A percentile compares a stretch with the other conserved stretches of the same genome.
Conservation (phyloP, 2,113 vertebrate species). For the Cinclus mexicanus region DNA sequence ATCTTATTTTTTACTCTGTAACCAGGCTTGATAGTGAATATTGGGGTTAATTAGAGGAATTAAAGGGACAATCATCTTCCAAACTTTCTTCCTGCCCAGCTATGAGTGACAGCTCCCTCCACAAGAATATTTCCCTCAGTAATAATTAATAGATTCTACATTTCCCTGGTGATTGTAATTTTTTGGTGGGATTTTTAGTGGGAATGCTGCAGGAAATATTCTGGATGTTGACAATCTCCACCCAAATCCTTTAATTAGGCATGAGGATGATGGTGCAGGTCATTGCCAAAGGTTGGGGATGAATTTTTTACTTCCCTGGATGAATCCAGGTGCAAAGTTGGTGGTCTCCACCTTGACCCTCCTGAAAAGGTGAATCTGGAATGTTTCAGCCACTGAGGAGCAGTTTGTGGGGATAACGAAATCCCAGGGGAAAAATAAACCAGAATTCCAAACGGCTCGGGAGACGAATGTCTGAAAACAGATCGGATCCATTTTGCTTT, state of each 20-base stretch:
- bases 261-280: neutral
- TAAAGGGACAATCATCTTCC: neutral
- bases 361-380: neutral
- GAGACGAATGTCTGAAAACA: neutral
- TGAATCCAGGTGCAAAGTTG: neutral
- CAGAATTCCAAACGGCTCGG: fast-evolving
- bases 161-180: neutral
- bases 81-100: neutral
- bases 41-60: constrained; percentile 14
- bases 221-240: no score
- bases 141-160: neutral
- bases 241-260: neutral
- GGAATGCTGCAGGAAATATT: neutral
- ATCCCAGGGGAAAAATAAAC: neutral
- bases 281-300: neutral
- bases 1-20: constrained; percentile 3
- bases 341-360: neutral
- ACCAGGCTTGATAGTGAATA: constrained; percentile 43
- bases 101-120: neutral
- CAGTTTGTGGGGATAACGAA: neutral
- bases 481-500: fast-evolving
- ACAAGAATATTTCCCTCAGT: neutral
- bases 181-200: neutral
- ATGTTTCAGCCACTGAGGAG: neutral
- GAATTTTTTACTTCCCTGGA: neutral